Conservation (phyloP, 2,888 invertebrate genomes). For the Papilio gigon region DNA sequence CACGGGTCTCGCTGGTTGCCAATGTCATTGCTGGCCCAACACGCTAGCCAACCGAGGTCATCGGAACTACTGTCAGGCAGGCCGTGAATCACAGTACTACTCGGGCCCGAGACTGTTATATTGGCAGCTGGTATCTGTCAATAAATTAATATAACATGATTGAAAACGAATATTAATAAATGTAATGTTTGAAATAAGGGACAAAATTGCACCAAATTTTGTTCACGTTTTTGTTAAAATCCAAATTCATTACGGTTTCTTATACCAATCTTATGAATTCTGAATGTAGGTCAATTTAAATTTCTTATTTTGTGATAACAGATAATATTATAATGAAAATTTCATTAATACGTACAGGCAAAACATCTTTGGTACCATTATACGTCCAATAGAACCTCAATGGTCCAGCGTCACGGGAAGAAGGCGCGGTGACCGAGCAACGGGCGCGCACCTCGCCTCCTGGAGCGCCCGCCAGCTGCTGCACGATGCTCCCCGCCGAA, state of each 20-base stretch:
- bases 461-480: conserved; percentile 87
- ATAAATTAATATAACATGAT: conserved; percentile 5
- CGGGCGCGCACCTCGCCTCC: conserved; percentile 88
- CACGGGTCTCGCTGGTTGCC: conserved; percentile 92
- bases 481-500: conserved; percentile 86
- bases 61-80: conserved; percentile 75
- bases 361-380: conserved; percentile 89
- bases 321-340: not conserved
- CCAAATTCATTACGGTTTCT: too few relatives aligned
- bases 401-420: conserved; percentile 83
- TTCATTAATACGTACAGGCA: conserved; percentile 81
- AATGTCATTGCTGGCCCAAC: conserved; percentile 93
- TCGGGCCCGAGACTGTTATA: conserved; percentile 77
- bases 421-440: conserved; percentile 92
- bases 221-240: too few relatives aligned
- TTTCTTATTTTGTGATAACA: not conserved
- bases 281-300: too few relatives aligned
- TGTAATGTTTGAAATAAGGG: too few relatives aligned
- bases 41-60: conserved; percentile 92
- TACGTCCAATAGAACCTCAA: conserved; percentile 93
- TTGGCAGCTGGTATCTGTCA: conserved; percentile 80
- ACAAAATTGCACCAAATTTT: too few relatives aligned
- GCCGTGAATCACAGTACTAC: conserved; percentile 83
- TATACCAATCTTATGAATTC: too few relatives aligned
- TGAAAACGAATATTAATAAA: too few relatives aligned